phyloP scores from a whole-genome alignment of 2,888 invertebrate species.

The Apotomis capreana region DNA sequence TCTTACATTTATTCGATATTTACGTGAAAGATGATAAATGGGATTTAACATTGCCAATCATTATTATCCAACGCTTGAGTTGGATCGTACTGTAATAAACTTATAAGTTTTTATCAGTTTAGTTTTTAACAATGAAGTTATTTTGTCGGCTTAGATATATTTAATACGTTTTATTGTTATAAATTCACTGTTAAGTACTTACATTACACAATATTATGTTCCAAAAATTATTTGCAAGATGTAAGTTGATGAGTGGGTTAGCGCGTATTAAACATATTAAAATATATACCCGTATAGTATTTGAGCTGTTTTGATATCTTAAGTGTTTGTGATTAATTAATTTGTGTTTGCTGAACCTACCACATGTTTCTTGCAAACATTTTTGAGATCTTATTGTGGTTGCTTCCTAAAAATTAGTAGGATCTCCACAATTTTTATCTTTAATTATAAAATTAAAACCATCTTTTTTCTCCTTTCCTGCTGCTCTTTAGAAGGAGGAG shows the following conservation, averaged over 20 bases:
- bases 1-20: no score
- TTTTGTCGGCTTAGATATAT: conserved; percentile 12
- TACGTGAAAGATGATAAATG: neutral
- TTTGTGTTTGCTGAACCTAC: neutral
- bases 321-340: neutral
- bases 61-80: conserved; percentile 1
- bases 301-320: neutral
- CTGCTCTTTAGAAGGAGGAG: conserved; percentile 77
- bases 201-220: neutral
- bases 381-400: neutral
- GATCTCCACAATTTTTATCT: conserved; percentile 51
- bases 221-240: conserved; percentile 9
- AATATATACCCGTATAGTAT: neutral
- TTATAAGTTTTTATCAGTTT: neutral
- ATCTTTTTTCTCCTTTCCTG: conserved; percentile 75
- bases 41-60: neutral
- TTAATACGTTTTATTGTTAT: neutral
- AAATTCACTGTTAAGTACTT: neutral
- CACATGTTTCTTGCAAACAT: conserved; percentile 3
- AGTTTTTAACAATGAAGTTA: neutral
- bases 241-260: neutral
- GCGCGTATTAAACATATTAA: neutral
- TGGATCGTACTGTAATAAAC: neutral
- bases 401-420: conserved; percentile 44
- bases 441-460: conserved; percentile 56